Percentiles rank a stretch among this genome's conserved stretches.
phyloP scores from a whole-genome alignment of 1,140 invertebrate genomes.

The Cylas formicarius region DNA sequence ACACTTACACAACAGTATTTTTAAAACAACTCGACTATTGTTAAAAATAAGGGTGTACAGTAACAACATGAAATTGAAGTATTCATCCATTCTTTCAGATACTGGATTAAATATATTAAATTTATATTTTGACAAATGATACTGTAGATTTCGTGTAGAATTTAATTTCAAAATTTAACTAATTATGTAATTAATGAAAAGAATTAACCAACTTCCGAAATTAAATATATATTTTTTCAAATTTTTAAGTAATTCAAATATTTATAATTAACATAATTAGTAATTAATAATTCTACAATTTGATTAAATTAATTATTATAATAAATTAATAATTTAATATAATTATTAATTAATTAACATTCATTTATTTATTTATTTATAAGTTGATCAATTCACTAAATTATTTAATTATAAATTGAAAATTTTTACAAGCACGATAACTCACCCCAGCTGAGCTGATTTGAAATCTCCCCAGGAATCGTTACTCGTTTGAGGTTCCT shows the following conservation, averaged over 20 bases:
- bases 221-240: too few species aligned
- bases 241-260: too few species aligned
- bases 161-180: too few species aligned
- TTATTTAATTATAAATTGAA: too few species aligned
- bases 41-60: not conserved
- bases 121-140: not conserved
- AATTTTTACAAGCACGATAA: not conserved
- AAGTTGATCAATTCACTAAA: too few species aligned
- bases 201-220: too few species aligned
- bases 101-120: not conserved
- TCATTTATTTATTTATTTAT: not conserved
- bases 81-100: too few species aligned
- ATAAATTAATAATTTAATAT: not conserved
- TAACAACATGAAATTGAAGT: too few species aligned
- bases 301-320: too few species aligned
- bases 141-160: too few species aligned
- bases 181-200: too few species aligned
- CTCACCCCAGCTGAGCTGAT: constrained; percentile 51
- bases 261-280: not conserved
- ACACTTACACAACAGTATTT: not conserved
- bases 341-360: not conserved
- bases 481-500: constrained; percentile 43
- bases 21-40: not conserved
- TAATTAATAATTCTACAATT: too few species aligned
- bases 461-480: constrained; percentile 72